A percentile compares a stretch with the other conserved stretches of the same genome.
Conservation (phyloP, 2,113 vertebrate species). For the Seriola aureovittata region DNA sequence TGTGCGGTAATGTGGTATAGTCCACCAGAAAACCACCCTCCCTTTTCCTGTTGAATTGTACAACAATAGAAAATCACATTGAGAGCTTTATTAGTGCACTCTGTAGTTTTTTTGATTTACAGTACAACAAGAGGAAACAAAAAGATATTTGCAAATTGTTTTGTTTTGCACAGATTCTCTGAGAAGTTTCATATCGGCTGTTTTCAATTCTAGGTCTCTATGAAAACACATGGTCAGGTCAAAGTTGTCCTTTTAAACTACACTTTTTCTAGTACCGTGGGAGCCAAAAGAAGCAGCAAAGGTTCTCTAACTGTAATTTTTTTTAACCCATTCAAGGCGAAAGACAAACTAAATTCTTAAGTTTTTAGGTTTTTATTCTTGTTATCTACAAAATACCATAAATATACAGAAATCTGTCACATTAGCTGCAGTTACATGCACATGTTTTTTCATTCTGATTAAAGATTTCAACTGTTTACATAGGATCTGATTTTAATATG, state of each 20-base stretch:
- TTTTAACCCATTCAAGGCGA: neutral
- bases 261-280: neutral
- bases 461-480: too few relatives aligned
- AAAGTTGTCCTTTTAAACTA: neutral
- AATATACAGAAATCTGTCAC: too few relatives aligned
- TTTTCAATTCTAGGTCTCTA: neutral
- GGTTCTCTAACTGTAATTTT: too few relatives aligned
- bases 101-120: neutral
- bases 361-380: too few relatives aligned
- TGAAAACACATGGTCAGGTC: neutral
- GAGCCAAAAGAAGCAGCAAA: neutral
- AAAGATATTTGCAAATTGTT: neutral
- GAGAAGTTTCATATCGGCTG: neutral
- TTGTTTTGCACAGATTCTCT: neutral
- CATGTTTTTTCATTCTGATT: too few relatives aligned
- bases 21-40: neutral
- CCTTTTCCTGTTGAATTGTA: neutral
- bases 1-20: conserved; percentile 41
- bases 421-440: too few relatives aligned
- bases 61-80: conserved; percentile 6
- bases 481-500: too few relatives aligned
- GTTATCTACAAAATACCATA: too few relatives aligned
- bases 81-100: neutral
- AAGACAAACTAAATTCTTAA: neutral
- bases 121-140: neutral